These are phyloP conservation scores for Pholis gunnellus DNA, from an alignment of 2,113 vertebrate genomes.

Conservation along the genomic window DNA sequence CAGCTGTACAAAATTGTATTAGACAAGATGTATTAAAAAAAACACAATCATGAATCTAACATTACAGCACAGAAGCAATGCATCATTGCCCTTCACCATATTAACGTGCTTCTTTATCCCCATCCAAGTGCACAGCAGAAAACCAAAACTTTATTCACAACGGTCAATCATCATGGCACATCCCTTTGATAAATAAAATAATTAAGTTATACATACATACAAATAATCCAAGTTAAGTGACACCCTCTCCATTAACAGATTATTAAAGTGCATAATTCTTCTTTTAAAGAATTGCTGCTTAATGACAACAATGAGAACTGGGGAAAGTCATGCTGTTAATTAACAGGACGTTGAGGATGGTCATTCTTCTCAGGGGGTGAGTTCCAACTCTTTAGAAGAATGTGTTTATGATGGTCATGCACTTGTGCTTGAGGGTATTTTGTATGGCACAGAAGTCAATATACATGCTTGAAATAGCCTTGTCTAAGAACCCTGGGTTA, in stretches of 20 bases:
- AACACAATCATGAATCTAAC: not conserved
- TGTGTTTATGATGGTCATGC: constrained; percentile 48
- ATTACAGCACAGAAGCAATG: not conserved
- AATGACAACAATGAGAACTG: not conserved
- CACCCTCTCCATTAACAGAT: constrained; percentile 43
- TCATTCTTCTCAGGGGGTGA: not conserved
- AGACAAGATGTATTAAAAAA: constrained; percentile 73
- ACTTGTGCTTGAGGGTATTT: constrained; percentile 43
- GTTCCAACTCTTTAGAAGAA: constrained; percentile 9
- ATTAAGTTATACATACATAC: constrained; percentile 41
- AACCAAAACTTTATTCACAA: constrained; percentile 13
- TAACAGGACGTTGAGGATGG: not conserved
- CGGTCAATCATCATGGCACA: constrained; percentile 50
- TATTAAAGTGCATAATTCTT: constrained; percentile 70
- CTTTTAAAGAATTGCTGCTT: constrained; percentile 18
- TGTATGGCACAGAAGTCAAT: constrained; percentile 38
- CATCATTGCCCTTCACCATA: not conserved
- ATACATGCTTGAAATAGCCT: constrained; percentile 40
- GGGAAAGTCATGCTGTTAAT: constrained; percentile 36
- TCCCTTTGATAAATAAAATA: constrained; percentile 63
- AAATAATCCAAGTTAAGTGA: constrained; percentile 37
- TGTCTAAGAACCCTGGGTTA: not conserved
- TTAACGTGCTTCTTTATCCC: not conserved
- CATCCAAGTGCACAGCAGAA: not conserved
- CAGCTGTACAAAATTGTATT: constrained; percentile 83